Evolutionary conservation across 1,140 invertebrate species (phyloP).

Genomic region (Pseudobourletiella spinata): DNA sequence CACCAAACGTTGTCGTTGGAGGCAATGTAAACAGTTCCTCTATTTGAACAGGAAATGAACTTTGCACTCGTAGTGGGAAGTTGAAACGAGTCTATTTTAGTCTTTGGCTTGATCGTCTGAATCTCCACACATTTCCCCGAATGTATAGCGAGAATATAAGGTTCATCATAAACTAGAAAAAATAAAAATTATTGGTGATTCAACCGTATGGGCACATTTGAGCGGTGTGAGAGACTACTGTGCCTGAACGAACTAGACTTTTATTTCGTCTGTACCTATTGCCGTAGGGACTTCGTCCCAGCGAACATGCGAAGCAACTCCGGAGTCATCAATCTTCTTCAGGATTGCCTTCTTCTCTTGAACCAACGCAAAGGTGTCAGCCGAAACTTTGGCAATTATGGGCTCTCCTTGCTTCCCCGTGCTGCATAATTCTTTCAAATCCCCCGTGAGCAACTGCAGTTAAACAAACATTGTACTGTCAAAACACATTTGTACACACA

Average conservation of each 20-base stretch:
- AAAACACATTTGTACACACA: background rate
- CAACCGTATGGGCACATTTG: too few relatives aligned
- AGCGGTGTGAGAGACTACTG: too few relatives aligned
- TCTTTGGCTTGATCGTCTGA: slow-evolving; percentile 59
- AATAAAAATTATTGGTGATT: too few relatives aligned
- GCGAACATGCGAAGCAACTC: slow-evolving; percentile 52
- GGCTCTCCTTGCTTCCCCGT: slow-evolving; percentile 76
- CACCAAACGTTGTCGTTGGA: slow-evolving; percentile 80
- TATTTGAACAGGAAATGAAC: slow-evolving; percentile 43
- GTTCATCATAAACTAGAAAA: slow-evolving; percentile 74
- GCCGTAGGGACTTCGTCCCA: slow-evolving; percentile 72
- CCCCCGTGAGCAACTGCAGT: slow-evolving; percentile 43
- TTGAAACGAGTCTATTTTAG: slow-evolving; percentile 65
- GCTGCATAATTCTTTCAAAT: slow-evolving; percentile 70
- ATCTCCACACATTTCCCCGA: slow-evolving; percentile 68
- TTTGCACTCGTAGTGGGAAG: slow-evolving; percentile 33
- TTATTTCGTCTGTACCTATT: too few relatives aligned
- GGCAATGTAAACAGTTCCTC: slow-evolving; percentile 73
- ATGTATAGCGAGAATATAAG: slow-evolving; percentile 76
- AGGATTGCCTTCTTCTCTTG: slow-evolving; percentile 76
- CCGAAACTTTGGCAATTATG: slow-evolving; percentile 61
- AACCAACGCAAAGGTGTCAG: slow-evolving; percentile 63
- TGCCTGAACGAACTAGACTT: too few relatives aligned
- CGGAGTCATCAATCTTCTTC: slow-evolving; percentile 45
- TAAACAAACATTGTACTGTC: slow-evolving; percentile 20